Conservation (phyloP, 2,797 vertebrate species). For the Sebastes variabilis region DNA sequence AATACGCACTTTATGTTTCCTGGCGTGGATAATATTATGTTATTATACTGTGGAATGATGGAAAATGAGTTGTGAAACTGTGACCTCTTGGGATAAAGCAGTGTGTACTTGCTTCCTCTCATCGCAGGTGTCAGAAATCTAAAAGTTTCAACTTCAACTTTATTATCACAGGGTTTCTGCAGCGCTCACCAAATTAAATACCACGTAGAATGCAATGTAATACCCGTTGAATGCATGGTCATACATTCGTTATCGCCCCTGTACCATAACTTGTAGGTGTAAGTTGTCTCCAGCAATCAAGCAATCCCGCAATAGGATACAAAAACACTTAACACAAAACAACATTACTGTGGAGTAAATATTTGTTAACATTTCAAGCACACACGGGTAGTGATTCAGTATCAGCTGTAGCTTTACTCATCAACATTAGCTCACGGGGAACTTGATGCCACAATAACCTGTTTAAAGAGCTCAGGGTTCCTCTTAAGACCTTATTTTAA, state of each 20-base stretch:
- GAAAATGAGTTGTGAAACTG: neutral
- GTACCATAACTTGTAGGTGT: neutral
- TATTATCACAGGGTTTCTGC: neutral
- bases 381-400: neutral
- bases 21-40: neutral
- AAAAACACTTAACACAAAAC: too few relatives aligned
- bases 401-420: neutral
- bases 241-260: neutral
- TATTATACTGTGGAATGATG: neutral
- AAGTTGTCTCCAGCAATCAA: too few relatives aligned
- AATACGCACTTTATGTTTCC: neutral
- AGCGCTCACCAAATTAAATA: neutral
- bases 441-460: neutral
- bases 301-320: too few relatives aligned
- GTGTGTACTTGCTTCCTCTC: neutral
- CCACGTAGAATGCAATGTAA: neutral
- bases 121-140: neutral
- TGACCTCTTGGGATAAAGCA: neutral
- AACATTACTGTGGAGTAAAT: neutral
- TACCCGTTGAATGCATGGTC: neutral
- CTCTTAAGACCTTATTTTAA: neutral
- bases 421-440: neutral
- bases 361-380: neutral
- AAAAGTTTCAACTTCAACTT: neutral
- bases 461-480: conserved; percentile 5